Evolutionary conservation across 2,888 invertebrate species (phyloP), one percentile per base, ranked within the genome.

Genomic region (Tiliacea aurago): DNA sequence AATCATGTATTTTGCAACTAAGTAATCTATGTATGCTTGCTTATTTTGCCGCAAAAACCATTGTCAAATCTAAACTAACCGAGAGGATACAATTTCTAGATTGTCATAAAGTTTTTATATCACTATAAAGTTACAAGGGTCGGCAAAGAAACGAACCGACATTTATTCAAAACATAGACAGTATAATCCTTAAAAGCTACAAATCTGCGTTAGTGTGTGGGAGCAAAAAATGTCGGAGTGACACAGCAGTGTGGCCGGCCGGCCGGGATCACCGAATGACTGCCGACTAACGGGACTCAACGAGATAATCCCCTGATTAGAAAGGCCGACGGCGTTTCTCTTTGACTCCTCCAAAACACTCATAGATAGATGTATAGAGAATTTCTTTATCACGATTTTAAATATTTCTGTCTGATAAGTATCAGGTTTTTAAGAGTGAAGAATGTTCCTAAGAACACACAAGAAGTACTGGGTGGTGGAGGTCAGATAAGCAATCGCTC

Each of bases 281-380:
- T 85, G 81, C 77, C 87, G 85, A 83, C 89, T 89, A 88, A 90
- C 88, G 86, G 88, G 89, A 87, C 89, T 89, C 90, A 91, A 88
- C 89, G 87, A 90, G 91, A 91, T 93, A 91, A 93, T 91, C 92
- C 90, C 86, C 84, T 88, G 93, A 93, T 93, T 93, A 93, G 89
- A 84, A 86, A 87, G 91, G 90, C 86, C 87, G 88, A 87, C 89
- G 86, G 86, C 86, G 86, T 86, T 88, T 86, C 85, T 84, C 80
- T 86, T 86, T 85, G 85, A 87, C 86, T 80, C 86, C 79, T 84
- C 85, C 84, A 81, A 88, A 87, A 84, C 83, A 82, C 80, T 83
- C 63, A 76, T 72, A 78, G 75, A 80, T 66, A 77, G 68, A 80
- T 64, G 47, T 80, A 74, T 80, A 81, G 47, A 73, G 66, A 68